Evolutionary conservation across 2,888 invertebrate species (phyloP).

Genomic region (Synanthedon andrenaeformis): DNA sequence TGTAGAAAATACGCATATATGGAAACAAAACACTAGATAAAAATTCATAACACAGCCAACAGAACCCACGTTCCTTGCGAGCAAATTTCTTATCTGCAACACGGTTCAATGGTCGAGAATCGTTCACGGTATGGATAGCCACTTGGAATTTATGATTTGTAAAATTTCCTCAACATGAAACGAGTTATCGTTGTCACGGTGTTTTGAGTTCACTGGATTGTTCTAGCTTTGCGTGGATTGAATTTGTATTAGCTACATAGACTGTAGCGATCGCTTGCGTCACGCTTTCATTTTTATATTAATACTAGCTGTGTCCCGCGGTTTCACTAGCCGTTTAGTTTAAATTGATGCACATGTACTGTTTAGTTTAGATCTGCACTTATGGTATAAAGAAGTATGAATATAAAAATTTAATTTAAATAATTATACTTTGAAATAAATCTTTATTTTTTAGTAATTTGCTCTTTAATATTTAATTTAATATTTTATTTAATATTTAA

Average conservation of each 20-base stretch:
- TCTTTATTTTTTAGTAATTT: no score
- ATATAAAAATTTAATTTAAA: no score
- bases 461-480: no score
- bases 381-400: no score
- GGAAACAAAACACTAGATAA: neutral
- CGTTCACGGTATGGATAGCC: conserved; percentile 6
- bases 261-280: neutral
- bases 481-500: no score
- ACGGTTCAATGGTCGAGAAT: conserved; percentile 6
- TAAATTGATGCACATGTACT: no score
- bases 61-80: neutral
- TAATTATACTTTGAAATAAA: no score
- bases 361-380: no score
- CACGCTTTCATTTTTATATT: no score
- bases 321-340: no score
- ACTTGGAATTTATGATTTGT: conserved; percentile 19
- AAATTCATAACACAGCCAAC: neutral
- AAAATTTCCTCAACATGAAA: conserved; percentile 20
- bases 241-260: neutral
- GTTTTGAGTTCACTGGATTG: conserved; percentile 1
- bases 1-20: neutral
- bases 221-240: neutral
- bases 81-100: neutral
- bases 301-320: no score
- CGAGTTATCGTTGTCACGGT: conserved; percentile 12